phyloP scores from a whole-genome alignment of 2,113 vertebrate species.

The Peucedramus taeniatus region DNA sequence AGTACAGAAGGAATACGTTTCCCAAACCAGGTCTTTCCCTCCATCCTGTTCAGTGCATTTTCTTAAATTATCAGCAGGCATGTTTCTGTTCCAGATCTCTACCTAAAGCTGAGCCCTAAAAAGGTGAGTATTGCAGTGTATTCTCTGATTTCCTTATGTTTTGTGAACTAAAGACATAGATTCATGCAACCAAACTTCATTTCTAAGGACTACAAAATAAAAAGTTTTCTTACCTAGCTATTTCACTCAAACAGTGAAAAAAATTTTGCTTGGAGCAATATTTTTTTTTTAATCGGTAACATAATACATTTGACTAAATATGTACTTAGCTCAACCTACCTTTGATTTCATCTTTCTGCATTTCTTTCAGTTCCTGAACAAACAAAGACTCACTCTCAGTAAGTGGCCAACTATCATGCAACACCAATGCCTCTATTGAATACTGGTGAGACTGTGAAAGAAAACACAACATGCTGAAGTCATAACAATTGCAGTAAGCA shows the following conservation, averaged over 20 bases:
- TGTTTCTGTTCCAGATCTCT: not conserved
- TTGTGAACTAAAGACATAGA: not conserved
- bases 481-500: not conserved
- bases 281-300: not conserved
- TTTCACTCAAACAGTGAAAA: not conserved
- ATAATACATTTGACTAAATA: not conserved
- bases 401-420: conserved; percentile 83
- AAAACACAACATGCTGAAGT: not conserved
- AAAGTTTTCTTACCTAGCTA: not conserved
- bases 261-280: not conserved
- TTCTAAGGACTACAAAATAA: not conserved
- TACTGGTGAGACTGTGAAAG: conserved; percentile 80
- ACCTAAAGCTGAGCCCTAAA: not conserved
- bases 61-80: not conserved
- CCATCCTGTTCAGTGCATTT: not conserved
- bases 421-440: conserved; percentile 80
- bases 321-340: conserved; percentile 62
- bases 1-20: not conserved
- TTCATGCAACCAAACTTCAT: not conserved
- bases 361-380: conserved; percentile 76
- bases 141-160: not conserved
- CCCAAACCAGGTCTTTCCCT: not conserved
- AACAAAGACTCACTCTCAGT: conserved; percentile 75
- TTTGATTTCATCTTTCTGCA: conserved; percentile 78
- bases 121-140: not conserved